Base-by-base conservation (phyloP, 2,888 invertebrate genomes). In the Drosophila ezoana region DNA sequence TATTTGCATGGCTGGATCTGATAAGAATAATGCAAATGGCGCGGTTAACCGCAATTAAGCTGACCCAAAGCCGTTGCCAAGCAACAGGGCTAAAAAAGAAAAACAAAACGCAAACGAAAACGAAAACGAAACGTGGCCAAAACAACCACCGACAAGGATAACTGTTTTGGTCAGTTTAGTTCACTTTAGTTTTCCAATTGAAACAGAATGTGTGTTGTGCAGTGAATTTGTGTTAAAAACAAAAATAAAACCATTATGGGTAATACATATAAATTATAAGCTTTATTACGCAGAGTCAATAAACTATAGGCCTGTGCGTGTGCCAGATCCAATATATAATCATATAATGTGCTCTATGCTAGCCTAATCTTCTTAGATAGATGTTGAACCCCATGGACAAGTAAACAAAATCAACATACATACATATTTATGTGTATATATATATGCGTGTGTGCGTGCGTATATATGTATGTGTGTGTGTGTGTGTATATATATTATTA, bases 321-420 rank as follows among this genome's bases (percentile, higher is more conserved):
- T 63, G 63, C 40, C 28, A 56, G 75, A 60, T 72, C 53, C 18
- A 56, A 44, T n/a, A 1, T 37, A 5, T n/a, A n/a, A n/a, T 38
- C 38, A 38, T 52, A 52, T 14, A 45, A 28, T 65, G 65, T 70
- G 63, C 52, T 58, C 59, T 72, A 54, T 81, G 68, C 63, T 71
- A 48, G 68, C 71, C 87, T 82, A 88, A 82, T 88, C 89, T 88
- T 58, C 65, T 58, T 79, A 82, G 68, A 77, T 84, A 81, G 83
- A 89, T 83, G 88, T 87, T 89, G 89, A 89, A 83, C 84, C 84
- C 87, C 81, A 63, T 72, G 70, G 66, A 69, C 18, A 64, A 66
- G 84, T 88, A 86, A 83, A 87, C 75, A 83, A 79, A 80, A 87
- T 71, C 56, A 63, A 66, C 38, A 49, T 16, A 20, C n/a, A 14